phyloP scores from a whole-genome alignment of 2,113 vertebrate genomes.

The Pseudonaja textilis region DNA sequence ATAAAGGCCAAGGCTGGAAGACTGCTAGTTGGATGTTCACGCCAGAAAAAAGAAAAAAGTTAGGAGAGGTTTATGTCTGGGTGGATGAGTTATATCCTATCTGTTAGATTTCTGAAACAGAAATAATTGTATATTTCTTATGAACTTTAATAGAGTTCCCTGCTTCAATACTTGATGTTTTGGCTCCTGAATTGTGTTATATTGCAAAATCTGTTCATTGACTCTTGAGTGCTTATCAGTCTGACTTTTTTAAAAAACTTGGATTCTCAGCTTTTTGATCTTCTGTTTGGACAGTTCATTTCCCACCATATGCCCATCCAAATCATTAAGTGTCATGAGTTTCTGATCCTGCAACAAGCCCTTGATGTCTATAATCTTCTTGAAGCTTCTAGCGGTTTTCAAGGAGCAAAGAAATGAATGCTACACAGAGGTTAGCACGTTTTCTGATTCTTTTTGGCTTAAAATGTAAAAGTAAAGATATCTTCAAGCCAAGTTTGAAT shows the following conservation, averaged over 20 bases:
- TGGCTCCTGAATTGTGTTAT: neutral
- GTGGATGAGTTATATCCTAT: neutral
- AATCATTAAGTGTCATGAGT: neutral
- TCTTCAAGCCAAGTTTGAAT: neutral
- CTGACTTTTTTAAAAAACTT: neutral
- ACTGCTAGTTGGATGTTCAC: neutral
- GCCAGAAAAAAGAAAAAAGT: neutral
- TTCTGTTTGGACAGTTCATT: neutral
- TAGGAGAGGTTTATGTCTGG: neutral
- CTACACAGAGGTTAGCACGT: neutral
- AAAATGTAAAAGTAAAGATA: neutral
- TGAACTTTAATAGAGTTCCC: neutral
- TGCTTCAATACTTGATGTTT: neutral
- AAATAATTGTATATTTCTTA: neutral
- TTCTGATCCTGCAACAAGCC: neutral
- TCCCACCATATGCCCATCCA: neutral
- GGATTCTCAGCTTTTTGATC: neutral
- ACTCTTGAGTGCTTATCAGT: neutral
- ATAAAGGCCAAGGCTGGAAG: neutral
- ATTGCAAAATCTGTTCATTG: neutral
- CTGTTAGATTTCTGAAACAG: neutral
- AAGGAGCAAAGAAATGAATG: neutral
- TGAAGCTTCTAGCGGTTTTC: neutral
- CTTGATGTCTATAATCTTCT: neutral
- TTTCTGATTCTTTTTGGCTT: neutral